These are phyloP conservation scores for Alentia gelatinosa DNA, from an alignment of 2,888 invertebrate genomes.

Conservation along the genomic window DNA sequence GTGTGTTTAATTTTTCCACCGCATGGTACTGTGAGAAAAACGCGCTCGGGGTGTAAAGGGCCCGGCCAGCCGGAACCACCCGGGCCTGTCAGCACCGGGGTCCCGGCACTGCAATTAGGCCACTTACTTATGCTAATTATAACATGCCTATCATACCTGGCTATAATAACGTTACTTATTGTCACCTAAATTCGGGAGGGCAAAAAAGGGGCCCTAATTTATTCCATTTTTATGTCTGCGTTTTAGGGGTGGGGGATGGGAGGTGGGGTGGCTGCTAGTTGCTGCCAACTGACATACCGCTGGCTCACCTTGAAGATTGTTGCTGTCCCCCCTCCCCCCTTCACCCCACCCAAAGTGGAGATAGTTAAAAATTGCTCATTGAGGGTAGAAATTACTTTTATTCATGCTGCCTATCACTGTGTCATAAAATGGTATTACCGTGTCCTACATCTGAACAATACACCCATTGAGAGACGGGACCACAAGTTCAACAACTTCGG, in stretches of 20 bases:
- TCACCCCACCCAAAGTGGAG: not conserved
- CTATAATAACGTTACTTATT: constrained; percentile 38
- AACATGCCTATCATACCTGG: constrained; percentile 40
- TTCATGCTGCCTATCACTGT: constrained; percentile 51
- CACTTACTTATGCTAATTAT: constrained; percentile 46
- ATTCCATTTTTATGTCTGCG: not conserved
- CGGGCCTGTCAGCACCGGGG: not conserved
- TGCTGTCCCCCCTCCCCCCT: not conserved
- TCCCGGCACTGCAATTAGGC: constrained; percentile 31
- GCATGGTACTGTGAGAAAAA: constrained; percentile 28
- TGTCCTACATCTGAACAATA: constrained; percentile 40
- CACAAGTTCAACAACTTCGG: not conserved
- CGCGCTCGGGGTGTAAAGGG: not conserved
- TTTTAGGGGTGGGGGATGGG: constrained; percentile 8
- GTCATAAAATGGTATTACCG: constrained; percentile 49
- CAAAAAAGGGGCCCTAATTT: constrained; percentile 10
- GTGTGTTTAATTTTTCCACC: constrained; percentile 49
- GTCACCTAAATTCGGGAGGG: not conserved
- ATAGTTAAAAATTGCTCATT: constrained; percentile 51
- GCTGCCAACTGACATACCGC: not conserved
- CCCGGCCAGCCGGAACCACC: not conserved
- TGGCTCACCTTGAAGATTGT: not conserved
- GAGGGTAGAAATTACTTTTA: constrained; percentile 53
- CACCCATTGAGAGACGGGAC: constrained; percentile 4
- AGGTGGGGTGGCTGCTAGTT: not conserved